These are phyloP conservation scores for Spodoptera exigua DNA, from an alignment of 2,888 invertebrate genomes.

Conservation along the genomic window DNA sequence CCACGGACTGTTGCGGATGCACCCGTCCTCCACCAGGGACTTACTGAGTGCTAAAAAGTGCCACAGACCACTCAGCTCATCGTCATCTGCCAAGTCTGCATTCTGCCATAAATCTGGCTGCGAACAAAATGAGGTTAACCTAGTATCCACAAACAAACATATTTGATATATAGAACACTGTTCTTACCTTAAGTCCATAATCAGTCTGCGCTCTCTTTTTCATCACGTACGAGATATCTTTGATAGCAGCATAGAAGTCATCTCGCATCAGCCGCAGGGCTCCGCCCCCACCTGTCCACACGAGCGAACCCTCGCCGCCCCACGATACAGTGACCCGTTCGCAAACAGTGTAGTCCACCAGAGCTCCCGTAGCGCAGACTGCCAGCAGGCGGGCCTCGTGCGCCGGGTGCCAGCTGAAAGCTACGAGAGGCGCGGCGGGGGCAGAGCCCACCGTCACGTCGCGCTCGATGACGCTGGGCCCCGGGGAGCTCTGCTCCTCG, in stretches of 20 bases:
- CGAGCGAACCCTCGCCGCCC: slow-evolving; percentile 91
- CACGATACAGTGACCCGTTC: slow-evolving; percentile 95
- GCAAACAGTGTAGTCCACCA: slow-evolving; percentile 93
- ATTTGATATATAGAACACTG: too few species aligned
- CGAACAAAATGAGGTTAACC: slow-evolving; percentile 46
- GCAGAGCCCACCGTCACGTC: slow-evolving; percentile 78
- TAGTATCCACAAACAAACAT: too few species aligned
- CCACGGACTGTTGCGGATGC: slow-evolving; percentile 88
- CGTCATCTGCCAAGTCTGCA: slow-evolving; percentile 93
- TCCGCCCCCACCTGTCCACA: slow-evolving; percentile 91
- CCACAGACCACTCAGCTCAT: slow-evolving; percentile 94
- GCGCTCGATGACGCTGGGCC: slow-evolving; percentile 73
- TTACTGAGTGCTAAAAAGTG: slow-evolving; percentile 93
- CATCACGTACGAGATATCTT: slow-evolving; percentile 93
- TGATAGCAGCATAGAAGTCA: slow-evolving; percentile 85
- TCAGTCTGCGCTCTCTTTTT: slow-evolving; percentile 92
- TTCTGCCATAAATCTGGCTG: slow-evolving; percentile 94
- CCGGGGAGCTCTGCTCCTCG: slow-evolving; percentile 66
- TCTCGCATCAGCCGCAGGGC: slow-evolving; percentile 82
- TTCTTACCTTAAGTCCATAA: slow-evolving; percentile 93
- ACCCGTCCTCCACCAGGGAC: slow-evolving; percentile 91
- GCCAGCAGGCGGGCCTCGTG: slow-evolving; percentile 94
- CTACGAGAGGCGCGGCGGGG: slow-evolving; percentile 87
- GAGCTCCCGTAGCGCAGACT: slow-evolving; percentile 86
- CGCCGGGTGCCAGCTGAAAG: slow-evolving; percentile 96